A percentile compares a stretch with the other conserved stretches of the same genome.
These are phyloP conservation scores for Drosophila sp. DNA, from an alignment of 1,140 invertebrate species.

Conservation along the genomic window DNA sequence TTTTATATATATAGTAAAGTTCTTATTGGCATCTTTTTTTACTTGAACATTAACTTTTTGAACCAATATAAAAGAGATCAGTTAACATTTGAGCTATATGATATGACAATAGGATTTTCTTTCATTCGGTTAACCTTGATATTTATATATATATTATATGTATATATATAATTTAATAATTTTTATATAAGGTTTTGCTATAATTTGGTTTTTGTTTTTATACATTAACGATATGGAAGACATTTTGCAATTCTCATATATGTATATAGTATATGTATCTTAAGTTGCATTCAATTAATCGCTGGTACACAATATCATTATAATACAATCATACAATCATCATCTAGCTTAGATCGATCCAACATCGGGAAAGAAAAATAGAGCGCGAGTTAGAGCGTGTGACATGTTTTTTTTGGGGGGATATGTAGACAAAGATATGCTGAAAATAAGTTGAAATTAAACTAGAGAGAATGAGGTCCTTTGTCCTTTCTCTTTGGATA, in stretches of 20 bases:
- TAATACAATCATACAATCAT: slow-evolving; percentile 17
- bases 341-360: slow-evolving; percentile 27
- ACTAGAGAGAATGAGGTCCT: slow-evolving; percentile 5
- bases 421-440: slow-evolving; percentile 66
- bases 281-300: slow-evolving; percentile 51
- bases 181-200: slow-evolving; percentile 27
- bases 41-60: slow-evolving; percentile 34
- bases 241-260: slow-evolving; percentile 78
- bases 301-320: slow-evolving; percentile 39
- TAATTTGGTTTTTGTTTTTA: slow-evolving; percentile 49
- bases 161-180: slow-evolving; percentile 40
- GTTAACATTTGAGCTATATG: slow-evolving; percentile 35
- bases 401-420: slow-evolving; percentile 37
- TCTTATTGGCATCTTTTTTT: slow-evolving; percentile 12
- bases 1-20: slow-evolving; percentile 8
- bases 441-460: slow-evolving; percentile 40
- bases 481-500: not conserved
- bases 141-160: slow-evolving; percentile 26
- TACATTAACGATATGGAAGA: slow-evolving; percentile 82
- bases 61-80: slow-evolving; percentile 21
- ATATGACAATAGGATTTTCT: slow-evolving; percentile 38
- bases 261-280: slow-evolving; percentile 47
- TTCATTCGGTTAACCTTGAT: slow-evolving; percentile 37
- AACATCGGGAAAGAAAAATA: slow-evolving; percentile 21
- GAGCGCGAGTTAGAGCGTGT: not conserved